phyloP scores from a whole-genome alignment of 2,797 vertebrate species.

The Enteromius viviparus region DNA sequence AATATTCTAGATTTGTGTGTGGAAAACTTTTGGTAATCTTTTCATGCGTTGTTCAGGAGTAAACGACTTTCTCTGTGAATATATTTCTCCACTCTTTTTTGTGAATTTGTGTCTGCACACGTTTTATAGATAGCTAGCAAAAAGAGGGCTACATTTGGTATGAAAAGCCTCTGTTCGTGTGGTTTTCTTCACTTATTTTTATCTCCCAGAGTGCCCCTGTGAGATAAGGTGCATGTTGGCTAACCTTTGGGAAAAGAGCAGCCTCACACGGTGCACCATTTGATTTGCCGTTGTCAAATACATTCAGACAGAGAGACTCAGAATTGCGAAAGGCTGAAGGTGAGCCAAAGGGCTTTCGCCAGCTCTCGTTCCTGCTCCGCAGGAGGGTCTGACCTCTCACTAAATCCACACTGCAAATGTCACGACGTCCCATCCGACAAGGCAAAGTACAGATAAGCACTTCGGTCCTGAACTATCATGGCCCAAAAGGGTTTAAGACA shows the following conservation, averaged over 20 bases:
- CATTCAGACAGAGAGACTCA: constrained; percentile 41
- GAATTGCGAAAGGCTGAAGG: constrained; percentile 45
- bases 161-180: constrained; percentile 60
- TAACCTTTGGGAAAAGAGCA: constrained; percentile 65
- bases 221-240: constrained; percentile 61
- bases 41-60: constrained; percentile 14
- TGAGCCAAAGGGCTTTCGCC: constrained; percentile 34
- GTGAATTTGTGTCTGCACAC: constrained; percentile 22
- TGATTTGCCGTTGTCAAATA: constrained; percentile 57
- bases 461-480: neutral
- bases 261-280: constrained; percentile 57
- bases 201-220: constrained; percentile 40
- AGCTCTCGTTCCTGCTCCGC: constrained; percentile 18
- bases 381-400: constrained; percentile 25
- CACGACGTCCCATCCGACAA: constrained; percentile 21
- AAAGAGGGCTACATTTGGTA: constrained; percentile 69
- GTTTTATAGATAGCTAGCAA: constrained; percentile 20
- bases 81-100: neutral
- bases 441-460: constrained; percentile 31
- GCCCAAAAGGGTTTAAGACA: constrained; percentile 8
- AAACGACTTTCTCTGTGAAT: neutral
- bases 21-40: constrained; percentile 22
- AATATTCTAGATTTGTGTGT: constrained; percentile 25
- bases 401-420: constrained; percentile 50
- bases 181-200: constrained; percentile 34